phyloP scores from a whole-genome alignment of 2,113 vertebrate species.

The Bos javanicus region DNA sequence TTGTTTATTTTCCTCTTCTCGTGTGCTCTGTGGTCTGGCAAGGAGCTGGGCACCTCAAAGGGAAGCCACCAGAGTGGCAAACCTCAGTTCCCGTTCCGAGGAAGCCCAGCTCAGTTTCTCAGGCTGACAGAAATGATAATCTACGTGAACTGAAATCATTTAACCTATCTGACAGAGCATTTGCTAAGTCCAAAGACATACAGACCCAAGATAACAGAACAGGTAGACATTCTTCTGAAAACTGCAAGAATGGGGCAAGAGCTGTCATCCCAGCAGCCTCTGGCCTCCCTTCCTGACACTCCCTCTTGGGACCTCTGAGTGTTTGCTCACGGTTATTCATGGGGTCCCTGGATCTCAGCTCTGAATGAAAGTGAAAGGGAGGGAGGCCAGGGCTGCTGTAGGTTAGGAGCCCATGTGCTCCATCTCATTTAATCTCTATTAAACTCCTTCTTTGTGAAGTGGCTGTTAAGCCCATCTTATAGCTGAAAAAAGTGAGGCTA shows the following conservation, averaged over 20 bases:
- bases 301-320: accelerated
- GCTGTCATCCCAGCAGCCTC: background rate
- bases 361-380: background rate
- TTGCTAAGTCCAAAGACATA: background rate
- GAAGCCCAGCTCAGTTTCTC: background rate
- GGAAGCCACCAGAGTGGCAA: background rate
- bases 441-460: background rate
- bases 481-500: background rate
- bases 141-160: background rate
- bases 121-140: background rate
- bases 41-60: background rate
- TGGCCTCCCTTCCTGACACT: background rate
- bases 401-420: background rate
- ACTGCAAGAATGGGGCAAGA: background rate
- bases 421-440: background rate
- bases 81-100: background rate
- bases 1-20: background rate
- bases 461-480: background rate
- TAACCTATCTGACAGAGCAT: background rate
- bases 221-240: background rate
- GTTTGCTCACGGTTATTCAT: background rate
- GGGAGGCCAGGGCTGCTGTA: background rate
- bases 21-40: background rate
- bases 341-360: background rate
- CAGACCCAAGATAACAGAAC: background rate